Base-by-base conservation (phyloP, 2,113 vertebrate genomes). In the Coptodon bakossiorum region DNA sequence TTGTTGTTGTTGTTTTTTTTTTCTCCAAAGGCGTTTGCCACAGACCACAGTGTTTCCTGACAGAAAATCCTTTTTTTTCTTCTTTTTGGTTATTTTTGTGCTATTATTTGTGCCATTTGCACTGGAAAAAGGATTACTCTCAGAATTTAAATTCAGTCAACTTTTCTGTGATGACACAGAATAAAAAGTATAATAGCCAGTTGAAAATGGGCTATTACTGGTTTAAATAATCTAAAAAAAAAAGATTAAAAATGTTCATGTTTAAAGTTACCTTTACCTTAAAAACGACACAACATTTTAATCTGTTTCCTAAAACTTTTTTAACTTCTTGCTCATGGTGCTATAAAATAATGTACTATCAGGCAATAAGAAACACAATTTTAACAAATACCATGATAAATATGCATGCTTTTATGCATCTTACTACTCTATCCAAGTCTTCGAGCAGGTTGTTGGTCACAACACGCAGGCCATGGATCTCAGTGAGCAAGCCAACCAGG, bases 341-440 rank as follows among this genome's bases (percentile, higher is more conserved):
- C 3, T 61, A 10, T 36, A 36, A 31, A 50, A 50, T 50, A 50
- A 0, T n/a, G 6, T 50, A 2, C 16, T 11, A 78, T 50, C 6
- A 50, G 24, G 27, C 2, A 8, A 5, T 19, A 78, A 50, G 17
- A 50, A 48, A 78, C 71, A n/a, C 27, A 31, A 52, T 52, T 43
- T 43, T 27, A 29, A 50, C 27, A 80, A 56, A 43, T 36, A 13
- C 80, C 82, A 9, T 17, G 16, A 82, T 10, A 31, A 9, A 61
- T 78, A 24, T 63, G 31, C 2, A 27, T 34, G 29, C 27, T 34
- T 76, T 24, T 85, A 36, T 45, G 34, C 45, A 52, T 96, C 98
- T 90, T 92, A 99, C 99, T 94, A 99, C 97, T 97, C 94, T 97
- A 22, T 97, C 96, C 85, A 99, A 96, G 76, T 97, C 98, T 54